Percentiles rank a stretch among this genome's conserved stretches.
phyloP scores from a whole-genome alignment of 2,113 vertebrate species.

The Toxostoma redivivum region DNA sequence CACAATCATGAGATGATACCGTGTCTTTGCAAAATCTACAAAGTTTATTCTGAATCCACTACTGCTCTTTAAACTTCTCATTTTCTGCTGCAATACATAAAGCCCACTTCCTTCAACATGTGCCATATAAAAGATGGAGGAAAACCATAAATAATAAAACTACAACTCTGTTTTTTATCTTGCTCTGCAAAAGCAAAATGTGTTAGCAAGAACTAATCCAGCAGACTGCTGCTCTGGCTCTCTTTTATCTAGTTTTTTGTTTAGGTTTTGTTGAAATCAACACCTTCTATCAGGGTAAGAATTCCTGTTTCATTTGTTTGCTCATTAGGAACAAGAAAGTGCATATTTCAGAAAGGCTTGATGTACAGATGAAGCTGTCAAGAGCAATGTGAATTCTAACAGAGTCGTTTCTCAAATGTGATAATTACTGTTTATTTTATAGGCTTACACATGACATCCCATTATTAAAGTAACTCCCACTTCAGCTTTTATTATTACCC shows the following conservation, averaged over 20 bases:
- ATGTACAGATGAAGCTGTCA: conserved; percentile 64
- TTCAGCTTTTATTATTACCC: conserved; percentile 74
- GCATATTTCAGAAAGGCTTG: conserved; percentile 35
- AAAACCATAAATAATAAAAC: background rate
- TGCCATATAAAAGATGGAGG: background rate
- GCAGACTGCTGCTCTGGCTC: background rate
- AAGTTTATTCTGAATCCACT: background rate
- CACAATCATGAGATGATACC: background rate
- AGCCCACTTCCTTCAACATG: background rate
- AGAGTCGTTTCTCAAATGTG: conserved; percentile 67
- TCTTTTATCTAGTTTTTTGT: conserved; percentile 17
- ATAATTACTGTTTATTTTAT: conserved; percentile 79
- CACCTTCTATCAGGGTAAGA: conserved; percentile 44
- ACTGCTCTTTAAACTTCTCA: background rate
- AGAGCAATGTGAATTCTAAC: conserved; percentile 45
- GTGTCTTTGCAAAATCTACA: background rate
- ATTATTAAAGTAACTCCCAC: conserved; percentile 69
- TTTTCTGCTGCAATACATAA: background rate
- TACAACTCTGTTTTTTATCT: background rate
- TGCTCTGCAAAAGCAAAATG: background rate
- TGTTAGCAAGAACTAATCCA: background rate
- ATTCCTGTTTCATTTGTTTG: conserved; percentile 49
- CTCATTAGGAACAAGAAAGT: conserved; percentile 53
- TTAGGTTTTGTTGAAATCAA: conserved; percentile 47
- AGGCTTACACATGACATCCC: conserved; percentile 63